Evolutionary conservation across 2,113 vertebrate species (phyloP).

Genomic region (Mesitornis unicolor): DNA sequence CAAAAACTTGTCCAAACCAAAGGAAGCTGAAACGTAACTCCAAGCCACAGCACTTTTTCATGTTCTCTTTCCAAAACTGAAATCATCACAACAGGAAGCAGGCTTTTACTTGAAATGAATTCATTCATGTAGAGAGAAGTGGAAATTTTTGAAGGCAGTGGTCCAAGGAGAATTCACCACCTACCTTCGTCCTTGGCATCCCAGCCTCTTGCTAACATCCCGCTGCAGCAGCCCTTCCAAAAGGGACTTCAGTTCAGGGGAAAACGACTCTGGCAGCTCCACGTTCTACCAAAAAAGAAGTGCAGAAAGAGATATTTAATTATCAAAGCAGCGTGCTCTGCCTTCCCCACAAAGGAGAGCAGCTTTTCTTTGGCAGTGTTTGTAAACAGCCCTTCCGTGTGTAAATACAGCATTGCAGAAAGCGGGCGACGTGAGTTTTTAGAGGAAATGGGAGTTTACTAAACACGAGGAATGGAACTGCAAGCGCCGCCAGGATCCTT

Average conservation of each 20-base stretch:
- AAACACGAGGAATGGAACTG: background rate
- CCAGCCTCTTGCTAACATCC: slow-evolving; percentile 88
- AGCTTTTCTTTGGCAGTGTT: background rate
- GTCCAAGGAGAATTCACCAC: slow-evolving; percentile 24
- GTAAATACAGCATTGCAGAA: background rate
- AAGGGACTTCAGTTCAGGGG: slow-evolving; percentile 88
- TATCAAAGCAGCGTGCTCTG: accelerated
- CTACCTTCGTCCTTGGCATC: slow-evolving; percentile 91
- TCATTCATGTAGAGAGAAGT: background rate
- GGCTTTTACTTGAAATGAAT: background rate
- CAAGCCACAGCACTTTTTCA: background rate
- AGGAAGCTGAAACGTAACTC: background rate
- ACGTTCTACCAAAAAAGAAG: slow-evolving; percentile 79
- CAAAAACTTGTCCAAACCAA: background rate
- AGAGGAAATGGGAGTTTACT: background rate
- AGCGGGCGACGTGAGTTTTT: background rate
- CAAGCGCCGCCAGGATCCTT: slow-evolving; percentile 49
- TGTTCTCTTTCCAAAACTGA: slow-evolving; percentile 6
- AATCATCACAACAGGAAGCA: slow-evolving; percentile 6
- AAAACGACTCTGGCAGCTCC: slow-evolving; percentile 93
- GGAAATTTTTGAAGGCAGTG: slow-evolving; percentile 1
- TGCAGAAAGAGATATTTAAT: background rate
- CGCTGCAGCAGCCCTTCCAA: slow-evolving; percentile 91
- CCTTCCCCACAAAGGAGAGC: background rate
- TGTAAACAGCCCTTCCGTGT: background rate